Evolutionary conservation across 2,888 invertebrate species (phyloP).

Genomic region (Metellina segmentata): DNA sequence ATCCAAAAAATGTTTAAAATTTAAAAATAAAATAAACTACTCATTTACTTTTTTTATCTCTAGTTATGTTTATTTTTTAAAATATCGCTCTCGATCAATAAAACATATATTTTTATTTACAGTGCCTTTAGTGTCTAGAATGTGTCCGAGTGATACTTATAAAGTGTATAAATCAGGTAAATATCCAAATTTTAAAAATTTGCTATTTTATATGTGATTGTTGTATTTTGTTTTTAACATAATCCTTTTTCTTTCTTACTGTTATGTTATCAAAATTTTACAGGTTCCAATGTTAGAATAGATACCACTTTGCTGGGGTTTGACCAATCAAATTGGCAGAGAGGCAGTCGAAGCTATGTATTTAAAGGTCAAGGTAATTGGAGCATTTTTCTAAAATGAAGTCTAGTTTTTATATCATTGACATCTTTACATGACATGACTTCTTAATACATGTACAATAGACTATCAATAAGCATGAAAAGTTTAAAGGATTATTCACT

Average conservation of each 20-base stretch:
- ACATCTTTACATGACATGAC: too few species aligned
- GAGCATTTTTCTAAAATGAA: background rate
- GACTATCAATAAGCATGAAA: too few species aligned
- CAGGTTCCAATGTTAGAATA: conserved; percentile 91
- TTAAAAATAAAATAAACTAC: background rate
- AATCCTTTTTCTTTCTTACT: too few species aligned
- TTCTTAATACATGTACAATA: too few species aligned
- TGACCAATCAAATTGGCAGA: conserved; percentile 93
- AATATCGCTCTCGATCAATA: background rate
- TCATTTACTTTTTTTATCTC: background rate
- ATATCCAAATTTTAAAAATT: background rate
- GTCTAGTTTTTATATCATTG: too few species aligned
- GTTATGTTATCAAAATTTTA: conserved; percentile 1
- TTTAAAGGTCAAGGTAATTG: conserved; percentile 87
- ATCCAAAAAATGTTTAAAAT: too few species aligned
- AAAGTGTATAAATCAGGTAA: conserved; percentile 91
- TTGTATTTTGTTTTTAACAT: too few species aligned
- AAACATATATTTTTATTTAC: conserved; percentile 77
- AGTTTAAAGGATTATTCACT: too few species aligned
- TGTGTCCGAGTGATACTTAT: conserved; percentile 99
- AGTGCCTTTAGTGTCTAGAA: conserved; percentile 96
- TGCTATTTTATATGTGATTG: background rate
- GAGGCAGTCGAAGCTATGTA: conserved; percentile 95
- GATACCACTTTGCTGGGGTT: conserved; percentile 98
- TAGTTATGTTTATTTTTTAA: background rate